Evolutionary conservation across 2,888 invertebrate genomes (phyloP).

Genomic region (Anarsia innoxiella): DNA sequence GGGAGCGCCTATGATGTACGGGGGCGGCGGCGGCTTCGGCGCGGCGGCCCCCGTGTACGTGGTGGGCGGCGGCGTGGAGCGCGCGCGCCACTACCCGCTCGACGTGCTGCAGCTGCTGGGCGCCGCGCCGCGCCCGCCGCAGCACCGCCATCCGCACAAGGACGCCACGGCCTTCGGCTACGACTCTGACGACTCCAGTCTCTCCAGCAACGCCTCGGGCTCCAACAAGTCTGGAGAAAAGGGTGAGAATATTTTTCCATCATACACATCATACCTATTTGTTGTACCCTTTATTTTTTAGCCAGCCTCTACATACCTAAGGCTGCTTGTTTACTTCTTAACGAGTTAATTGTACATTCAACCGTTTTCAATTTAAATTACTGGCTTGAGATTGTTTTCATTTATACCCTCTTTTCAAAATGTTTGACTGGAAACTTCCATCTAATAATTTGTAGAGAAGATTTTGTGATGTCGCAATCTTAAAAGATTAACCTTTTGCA

Average conservation of each 20-base stretch:
- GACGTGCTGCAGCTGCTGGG: conserved; percentile 48
- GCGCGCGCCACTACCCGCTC: conserved; percentile 47
- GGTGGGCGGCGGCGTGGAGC: conserved; percentile 46
- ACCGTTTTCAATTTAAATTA: too few relatives aligned
- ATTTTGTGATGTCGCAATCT: too few relatives aligned
- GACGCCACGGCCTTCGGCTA: conserved; percentile 59
- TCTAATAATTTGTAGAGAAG: too few relatives aligned
- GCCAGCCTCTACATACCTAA: too few relatives aligned
- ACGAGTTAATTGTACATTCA: too few relatives aligned
- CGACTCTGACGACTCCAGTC: conserved; percentile 66
- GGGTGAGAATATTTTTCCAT: conserved; percentile 44
- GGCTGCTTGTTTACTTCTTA: too few relatives aligned
- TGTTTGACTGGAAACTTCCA: too few relatives aligned
- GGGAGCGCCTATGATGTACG: conserved; percentile 57
- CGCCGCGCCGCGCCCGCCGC: conserved; percentile 23
- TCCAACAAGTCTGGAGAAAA: conserved; percentile 63
- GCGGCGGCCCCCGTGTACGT: conserved; percentile 31
- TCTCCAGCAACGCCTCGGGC: conserved; percentile 67
- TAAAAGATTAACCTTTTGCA: too few relatives aligned
- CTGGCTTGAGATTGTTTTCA: too few relatives aligned
- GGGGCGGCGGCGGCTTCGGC: conserved; percentile 45
- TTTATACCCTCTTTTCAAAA: too few relatives aligned
- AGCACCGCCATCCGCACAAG: conserved; percentile 41
- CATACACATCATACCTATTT: too few relatives aligned
- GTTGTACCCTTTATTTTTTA: too few relatives aligned